Evolutionary conservation across 1,140 invertebrate species (phyloP), one percentile per base, ranked within the genome.

Genomic region (Drosophila lini): DNA sequence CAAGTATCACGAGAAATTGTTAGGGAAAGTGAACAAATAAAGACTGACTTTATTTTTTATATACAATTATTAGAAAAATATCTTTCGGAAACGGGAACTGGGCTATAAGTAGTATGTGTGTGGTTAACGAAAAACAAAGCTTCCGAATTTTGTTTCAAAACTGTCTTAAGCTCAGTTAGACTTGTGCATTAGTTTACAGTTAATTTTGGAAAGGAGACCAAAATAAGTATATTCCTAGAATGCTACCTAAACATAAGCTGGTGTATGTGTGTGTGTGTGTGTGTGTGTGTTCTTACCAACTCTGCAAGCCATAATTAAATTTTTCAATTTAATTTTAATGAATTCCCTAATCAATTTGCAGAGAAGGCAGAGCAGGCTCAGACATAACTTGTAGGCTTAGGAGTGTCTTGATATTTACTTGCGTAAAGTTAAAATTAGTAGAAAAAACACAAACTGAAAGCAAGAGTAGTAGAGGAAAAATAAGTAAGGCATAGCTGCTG

Each of bases 11-110:
- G 31, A 19, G 16, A 8, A 1, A 13, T 44, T 22, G 19, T 19
- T 19, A 19, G 42, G 10, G 16, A 44, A 22, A 22, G 28, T 34
- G 31, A 16, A 15, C 22, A 53, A 22, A 22, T 11, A 52, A 16
- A 7, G 15, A 40, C 10, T 36, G 32, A 36, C 32, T 53, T 55
- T 25, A 38, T n/a, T 38, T 25, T n/a, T 5, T 55, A 55, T 55
- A 15, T 55, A 55, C 52, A 53, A 53, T 19, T 53, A 38, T 55
- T 5, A 15, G 13, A 25, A n/a, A 10, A 38, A 55, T 3, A n/a
- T 55, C 19, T n/a, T 25, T 55, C 52, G 52, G 34, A 55, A 55
- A 55, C 52, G 34, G 52, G 52, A 55, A 55, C 52, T 55, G 34
- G 52, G 19, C 34, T 6, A 31, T 50, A 31, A 8, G 47, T 28